Evolutionary conservation across 2,797 vertebrate genomes (phyloP).

Genomic region (Ibycter americanus): DNA sequence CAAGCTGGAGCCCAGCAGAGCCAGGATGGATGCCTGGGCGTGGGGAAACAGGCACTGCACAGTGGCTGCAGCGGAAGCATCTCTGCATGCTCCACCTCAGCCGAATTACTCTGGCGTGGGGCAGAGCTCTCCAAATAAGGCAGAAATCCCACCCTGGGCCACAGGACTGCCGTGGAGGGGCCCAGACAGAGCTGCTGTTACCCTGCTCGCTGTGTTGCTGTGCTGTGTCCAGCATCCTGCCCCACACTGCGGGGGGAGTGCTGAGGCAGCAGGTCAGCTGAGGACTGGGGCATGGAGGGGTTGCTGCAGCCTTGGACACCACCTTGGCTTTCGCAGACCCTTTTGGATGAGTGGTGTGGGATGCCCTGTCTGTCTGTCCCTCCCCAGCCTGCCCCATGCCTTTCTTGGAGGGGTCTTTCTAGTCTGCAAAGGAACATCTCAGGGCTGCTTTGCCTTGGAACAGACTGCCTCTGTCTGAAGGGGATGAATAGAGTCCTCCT

Average conservation of each 20-base stretch:
- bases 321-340: neutral
- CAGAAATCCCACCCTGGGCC: neutral
- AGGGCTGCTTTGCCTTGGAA: neutral
- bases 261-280: neutral
- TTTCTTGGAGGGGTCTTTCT: neutral
- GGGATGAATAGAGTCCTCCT: neutral
- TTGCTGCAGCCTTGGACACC: neutral
- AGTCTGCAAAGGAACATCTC: neutral
- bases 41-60: fast-evolving
- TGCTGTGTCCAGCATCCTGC: neutral
- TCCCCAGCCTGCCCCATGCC: neutral
- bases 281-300: neutral
- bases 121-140: neutral
- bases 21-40: neutral
- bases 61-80: neutral
- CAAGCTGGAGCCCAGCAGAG: neutral
- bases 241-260: fast-evolving
- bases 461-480: neutral
- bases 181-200: neutral
- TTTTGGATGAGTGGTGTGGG: neutral
- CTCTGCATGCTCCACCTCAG: neutral
- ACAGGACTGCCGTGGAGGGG: neutral
- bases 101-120: fast-evolving
- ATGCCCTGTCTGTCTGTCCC: neutral
- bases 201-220: neutral